Percentiles rank a stretch among this genome's conserved stretches.
These are phyloP conservation scores for Omphaloscelis lunosa DNA, from an alignment of 2,888 invertebrate species.

Conservation along the genomic window DNA sequence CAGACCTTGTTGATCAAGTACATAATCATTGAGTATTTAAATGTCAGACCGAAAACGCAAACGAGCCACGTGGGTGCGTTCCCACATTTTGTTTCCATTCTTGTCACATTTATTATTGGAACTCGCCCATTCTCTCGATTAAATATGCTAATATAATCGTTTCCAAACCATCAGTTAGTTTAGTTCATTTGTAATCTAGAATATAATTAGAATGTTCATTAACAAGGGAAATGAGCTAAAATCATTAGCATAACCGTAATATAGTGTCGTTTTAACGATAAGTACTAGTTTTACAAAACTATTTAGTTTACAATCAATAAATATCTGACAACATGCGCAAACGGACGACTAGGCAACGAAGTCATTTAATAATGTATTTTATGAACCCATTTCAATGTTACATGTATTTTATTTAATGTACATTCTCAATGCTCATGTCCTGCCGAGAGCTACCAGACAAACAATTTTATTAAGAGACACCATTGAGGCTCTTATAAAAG, in stretches of 20 bases:
- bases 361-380: constrained; percentile 17
- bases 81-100: constrained; percentile 70
- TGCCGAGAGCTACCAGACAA: constrained; percentile 30
- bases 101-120: constrained; percentile 61
- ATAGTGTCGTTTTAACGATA: constrained; percentile 31
- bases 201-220: constrained; percentile 46
- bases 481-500: constrained; percentile 47
- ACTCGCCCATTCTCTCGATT: constrained; percentile 60
- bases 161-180: constrained; percentile 52
- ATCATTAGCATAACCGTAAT: constrained; percentile 28
- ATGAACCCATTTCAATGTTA: constrained; percentile 8
- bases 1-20: constrained; percentile 45
- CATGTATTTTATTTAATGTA: constrained; percentile 13
- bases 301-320: constrained; percentile 13
- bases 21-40: constrained; percentile 29
- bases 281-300: constrained; percentile 17
- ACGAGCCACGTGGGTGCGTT: constrained; percentile 70
- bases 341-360: background rate
- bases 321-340: background rate
- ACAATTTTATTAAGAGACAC: constrained; percentile 38
- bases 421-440: constrained; percentile 1
- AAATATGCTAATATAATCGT: constrained; percentile 60
- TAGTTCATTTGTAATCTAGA: constrained; percentile 48
- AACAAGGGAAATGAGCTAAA: constrained; percentile 34
- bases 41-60: constrained; percentile 35